phyloP scores from a whole-genome alignment of 2,888 invertebrate species.

The Eurytoma californica region DNA sequence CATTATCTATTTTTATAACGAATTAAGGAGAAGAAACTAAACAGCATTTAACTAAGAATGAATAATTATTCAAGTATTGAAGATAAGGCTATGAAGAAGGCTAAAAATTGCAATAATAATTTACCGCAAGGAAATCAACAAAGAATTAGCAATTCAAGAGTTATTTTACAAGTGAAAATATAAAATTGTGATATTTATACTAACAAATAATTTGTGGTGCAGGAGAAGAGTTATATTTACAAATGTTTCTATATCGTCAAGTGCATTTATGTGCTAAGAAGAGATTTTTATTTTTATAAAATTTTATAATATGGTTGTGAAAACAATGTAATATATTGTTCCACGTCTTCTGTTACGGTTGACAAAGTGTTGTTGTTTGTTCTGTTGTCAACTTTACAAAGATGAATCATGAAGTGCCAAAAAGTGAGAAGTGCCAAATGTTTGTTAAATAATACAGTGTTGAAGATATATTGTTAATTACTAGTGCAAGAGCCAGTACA shows the following conservation, averaged over 20 bases:
- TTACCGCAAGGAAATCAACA: background rate
- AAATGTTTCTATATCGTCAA: slow-evolving; percentile 16
- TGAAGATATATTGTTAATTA: background rate
- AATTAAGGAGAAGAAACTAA: background rate
- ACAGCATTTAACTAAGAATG: background rate
- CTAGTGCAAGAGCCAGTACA: background rate
- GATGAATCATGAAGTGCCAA: background rate
- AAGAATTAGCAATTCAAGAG: background rate
- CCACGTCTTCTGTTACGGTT: background rate
- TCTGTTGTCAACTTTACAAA: background rate
- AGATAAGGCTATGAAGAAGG: background rate
- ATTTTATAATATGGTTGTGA: slow-evolving; percentile 5
- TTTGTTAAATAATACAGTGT: background rate
- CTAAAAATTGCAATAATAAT: background rate
- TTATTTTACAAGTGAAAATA: slow-evolving; percentile 11
- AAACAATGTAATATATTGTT: background rate
- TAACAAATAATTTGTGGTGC: slow-evolving; percentile 15
- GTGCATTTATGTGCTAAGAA: slow-evolving; percentile 16
- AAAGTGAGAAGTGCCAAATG: slow-evolving; percentile 36
- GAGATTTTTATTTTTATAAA: slow-evolving; percentile 4
- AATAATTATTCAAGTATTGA: background rate
- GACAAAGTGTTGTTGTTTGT: slow-evolving; percentile 6
- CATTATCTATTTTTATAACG: slow-evolving; percentile 27
- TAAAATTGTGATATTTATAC: slow-evolving; percentile 31
- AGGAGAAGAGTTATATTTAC: slow-evolving; percentile 10